Evolutionary conservation across 2,797 vertebrate genomes (phyloP).

Genomic region (Hemitrygon akajei): DNA sequence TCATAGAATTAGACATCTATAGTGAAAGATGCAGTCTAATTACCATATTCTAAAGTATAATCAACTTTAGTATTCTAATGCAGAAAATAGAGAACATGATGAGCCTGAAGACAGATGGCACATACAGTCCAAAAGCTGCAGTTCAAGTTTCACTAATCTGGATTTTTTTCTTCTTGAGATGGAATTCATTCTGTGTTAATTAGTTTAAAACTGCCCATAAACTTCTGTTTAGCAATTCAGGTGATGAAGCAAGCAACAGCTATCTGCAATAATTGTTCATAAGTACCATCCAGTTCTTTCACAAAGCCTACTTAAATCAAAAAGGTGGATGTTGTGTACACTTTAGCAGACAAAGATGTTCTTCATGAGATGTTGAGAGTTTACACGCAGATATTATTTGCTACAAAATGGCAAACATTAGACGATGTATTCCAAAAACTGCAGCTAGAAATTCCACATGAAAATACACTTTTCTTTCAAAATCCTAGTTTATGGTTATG

Average conservation of each 20-base stretch:
- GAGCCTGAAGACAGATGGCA: no score
- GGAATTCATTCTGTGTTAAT: background rate
- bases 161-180: background rate
- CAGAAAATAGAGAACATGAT: no score
- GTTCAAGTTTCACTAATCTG: background rate
- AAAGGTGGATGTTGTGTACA: background rate
- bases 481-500: background rate
- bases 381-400: background rate
- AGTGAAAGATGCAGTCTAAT: no score
- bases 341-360: background rate
- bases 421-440: no score
- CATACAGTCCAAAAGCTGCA: no score
- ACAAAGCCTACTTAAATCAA: background rate
- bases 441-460: background rate
- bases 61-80: no score
- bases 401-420: background rate
- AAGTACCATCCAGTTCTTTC: background rate
- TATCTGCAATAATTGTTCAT: background rate
- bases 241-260: background rate
- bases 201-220: background rate
- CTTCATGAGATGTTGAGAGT: background rate
- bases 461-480: background rate
- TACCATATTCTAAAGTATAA: no score
- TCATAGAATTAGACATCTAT: no score
- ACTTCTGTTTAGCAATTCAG: background rate